Conservation (phyloP, 1,140 invertebrate species). For the Formica exsecta region DNA sequence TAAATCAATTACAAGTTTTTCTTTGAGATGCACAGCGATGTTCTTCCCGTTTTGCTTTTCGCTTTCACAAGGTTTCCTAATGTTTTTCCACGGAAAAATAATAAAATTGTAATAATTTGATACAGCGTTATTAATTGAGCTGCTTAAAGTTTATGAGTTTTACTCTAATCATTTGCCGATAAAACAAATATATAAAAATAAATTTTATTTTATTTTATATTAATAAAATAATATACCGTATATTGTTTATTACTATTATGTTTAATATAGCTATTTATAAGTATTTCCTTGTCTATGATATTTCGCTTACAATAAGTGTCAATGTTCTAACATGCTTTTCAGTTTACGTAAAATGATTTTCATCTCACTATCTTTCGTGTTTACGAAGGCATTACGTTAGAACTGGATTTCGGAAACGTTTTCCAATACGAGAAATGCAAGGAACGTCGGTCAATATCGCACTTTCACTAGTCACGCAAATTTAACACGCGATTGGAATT, state of each 20-base stretch:
- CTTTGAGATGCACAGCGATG: neutral
- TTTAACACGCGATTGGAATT: slow-evolving; percentile 57
- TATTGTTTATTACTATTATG: neutral
- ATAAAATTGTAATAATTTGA: slow-evolving; percentile 14
- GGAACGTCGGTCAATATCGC: slow-evolving; percentile 40
- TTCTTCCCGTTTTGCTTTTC: slow-evolving; percentile 11
- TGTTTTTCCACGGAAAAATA: slow-evolving; percentile 25
- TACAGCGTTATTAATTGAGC: slow-evolving; percentile 21
- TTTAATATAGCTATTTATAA: neutral
- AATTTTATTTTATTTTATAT: neutral
- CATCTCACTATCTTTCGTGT: slow-evolving; percentile 2
- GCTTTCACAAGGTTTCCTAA: neutral
- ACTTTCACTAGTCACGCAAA: slow-evolving; percentile 66
- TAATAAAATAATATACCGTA: neutral
- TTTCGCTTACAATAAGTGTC: neutral
- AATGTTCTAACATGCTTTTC: neutral
- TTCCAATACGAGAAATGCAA: slow-evolving; percentile 53
- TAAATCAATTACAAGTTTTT: slow-evolving; percentile 15
- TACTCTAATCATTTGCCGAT: neutral
- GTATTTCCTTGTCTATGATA: neutral
- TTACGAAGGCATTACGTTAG: slow-evolving; percentile 43
- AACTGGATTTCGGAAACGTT: slow-evolving; percentile 60
- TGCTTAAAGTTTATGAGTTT: neutral
- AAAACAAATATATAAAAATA: neutral
- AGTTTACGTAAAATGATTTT: slow-evolving; percentile 21